These are phyloP conservation scores for Halocynthia roretzi DNA, from an alignment of 23 tunicate genomes.

Conservation along the genomic window DNA sequence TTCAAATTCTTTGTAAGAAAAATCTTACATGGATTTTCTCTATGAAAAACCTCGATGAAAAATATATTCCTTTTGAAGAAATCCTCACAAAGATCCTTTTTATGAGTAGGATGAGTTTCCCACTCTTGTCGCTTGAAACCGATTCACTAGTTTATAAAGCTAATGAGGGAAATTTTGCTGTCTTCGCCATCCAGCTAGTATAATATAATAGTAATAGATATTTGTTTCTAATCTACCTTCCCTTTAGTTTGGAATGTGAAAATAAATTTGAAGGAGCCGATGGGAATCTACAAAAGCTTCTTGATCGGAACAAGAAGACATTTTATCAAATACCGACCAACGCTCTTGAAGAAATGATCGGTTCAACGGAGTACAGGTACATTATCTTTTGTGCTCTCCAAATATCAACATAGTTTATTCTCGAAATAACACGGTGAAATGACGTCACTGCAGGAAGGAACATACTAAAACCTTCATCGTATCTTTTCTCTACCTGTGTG, in stretches of 20 bases:
- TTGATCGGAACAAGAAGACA: conserved; percentile 63
- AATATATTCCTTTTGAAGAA: too few relatives aligned
- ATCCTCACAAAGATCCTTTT: too few relatives aligned
- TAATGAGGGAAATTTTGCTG: too few relatives aligned
- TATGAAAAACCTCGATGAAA: too few relatives aligned
- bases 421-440: not conserved
- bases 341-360: conserved; percentile 56
- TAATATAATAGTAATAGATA: too few relatives aligned
- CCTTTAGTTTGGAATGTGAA: conserved; percentile 62
- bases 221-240: too few relatives aligned
- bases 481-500: conserved; percentile 82
- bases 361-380: conserved; percentile 71
- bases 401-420: not conserved
- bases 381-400: not conserved
- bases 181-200: too few relatives aligned
- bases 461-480: conserved; percentile 75
- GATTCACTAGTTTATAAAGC: too few relatives aligned
- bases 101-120: too few relatives aligned
- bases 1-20: too few relatives aligned
- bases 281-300: conserved; percentile 65
- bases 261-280: conserved; percentile 74
- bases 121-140: too few relatives aligned
- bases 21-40: too few relatives aligned
- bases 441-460: conserved; percentile 55
- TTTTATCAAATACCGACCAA: conserved; percentile 80